Evolutionary conservation across 92 coral and sea anemone species (phyloP), one percentile per base, ranked within the genome.

Genomic region (Zoanthus sansibaricus): DNA sequence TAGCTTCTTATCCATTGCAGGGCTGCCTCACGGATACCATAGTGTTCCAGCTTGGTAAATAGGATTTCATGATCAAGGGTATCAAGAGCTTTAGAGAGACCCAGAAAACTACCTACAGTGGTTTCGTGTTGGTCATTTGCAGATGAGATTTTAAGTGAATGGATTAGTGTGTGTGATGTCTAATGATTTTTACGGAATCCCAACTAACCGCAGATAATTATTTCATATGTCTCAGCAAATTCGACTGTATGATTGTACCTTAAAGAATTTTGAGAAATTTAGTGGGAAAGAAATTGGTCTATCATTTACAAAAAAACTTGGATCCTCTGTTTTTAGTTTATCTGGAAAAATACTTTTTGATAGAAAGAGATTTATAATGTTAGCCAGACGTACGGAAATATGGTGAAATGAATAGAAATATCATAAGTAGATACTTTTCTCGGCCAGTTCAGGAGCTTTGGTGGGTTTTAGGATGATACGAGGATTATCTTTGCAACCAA

Each of bases 291-390:
- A 89, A 16, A 89, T 85, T 3, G 92, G 92, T 78, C 86, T 85
- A 7, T 85, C 84, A 25, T 78, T 85, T 31, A 67, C 55, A 78
- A 85, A 85, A 72, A 55, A 21, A 16, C 56, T 15, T 3, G 87
- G 86, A n/a, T 90, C 83, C 30, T 90, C 83, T 13, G 89, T 37
- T 79, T 90, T 86, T 16, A 89, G 72, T 49, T 89, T 84, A 31
- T 84, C 88, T 6, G 89, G 88, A 77, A 89, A 89, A 49, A 83
- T 51, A 16, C 86, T 86, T 7, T 71, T 73, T 15, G 46, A 10
- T 51, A 89, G 61, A 7, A 85, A 89, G 52, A 89, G 61, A 68
- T 83, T 75, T 54, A 75, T 67, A 5, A 88, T 62, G 15, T 83
- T 20, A 16, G 64, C n/a, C 37, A 82, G 18, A 72, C 83, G 91